A percentile compares a stretch with the other conserved stretches of the same genome.
These are phyloP conservation scores for Onychomys leucogaster DNA, from an alignment of 2,797 vertebrate species.

Conservation along the genomic window DNA sequence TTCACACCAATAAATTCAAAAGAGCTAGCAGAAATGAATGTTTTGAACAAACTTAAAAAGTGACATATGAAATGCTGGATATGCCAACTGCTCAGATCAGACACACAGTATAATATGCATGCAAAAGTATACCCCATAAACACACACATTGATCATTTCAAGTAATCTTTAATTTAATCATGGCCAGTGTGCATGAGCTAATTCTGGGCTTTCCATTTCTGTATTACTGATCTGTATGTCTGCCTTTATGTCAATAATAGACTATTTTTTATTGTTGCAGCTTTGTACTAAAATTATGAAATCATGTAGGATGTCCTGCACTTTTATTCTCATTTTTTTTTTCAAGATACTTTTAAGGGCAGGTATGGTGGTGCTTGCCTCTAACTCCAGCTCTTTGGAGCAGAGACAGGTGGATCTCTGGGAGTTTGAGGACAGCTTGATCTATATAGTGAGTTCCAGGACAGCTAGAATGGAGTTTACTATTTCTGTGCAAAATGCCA, in stretches of 20 bases:
- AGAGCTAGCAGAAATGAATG: too few relatives aligned
- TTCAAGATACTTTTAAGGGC: not conserved
- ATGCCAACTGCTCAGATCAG: too few relatives aligned
- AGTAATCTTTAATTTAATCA: too few relatives aligned
- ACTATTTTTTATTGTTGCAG: not conserved
- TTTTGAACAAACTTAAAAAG: not conserved
- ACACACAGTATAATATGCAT: not conserved
- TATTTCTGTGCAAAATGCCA: not conserved
- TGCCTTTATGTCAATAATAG: not conserved
- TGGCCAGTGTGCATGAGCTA: not conserved
- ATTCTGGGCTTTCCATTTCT: not conserved
- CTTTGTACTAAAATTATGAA: not conserved
- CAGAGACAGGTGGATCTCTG: not conserved
- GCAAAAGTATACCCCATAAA: not conserved
- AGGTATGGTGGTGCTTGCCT: too few relatives aligned
- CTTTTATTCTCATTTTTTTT: not conserved
- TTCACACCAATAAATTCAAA: not conserved
- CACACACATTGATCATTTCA: not conserved
- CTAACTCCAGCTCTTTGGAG: too few relatives aligned
- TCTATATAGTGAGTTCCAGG: not conserved
- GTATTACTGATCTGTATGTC: not conserved
- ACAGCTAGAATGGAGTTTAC: constrained; percentile 15
- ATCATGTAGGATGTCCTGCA: not conserved
- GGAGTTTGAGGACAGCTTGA: not conserved
- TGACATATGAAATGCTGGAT: not conserved